Evolutionary conservation across 1,140 invertebrate genomes (phyloP).

Genomic region (Pachypsylla venusta): DNA sequence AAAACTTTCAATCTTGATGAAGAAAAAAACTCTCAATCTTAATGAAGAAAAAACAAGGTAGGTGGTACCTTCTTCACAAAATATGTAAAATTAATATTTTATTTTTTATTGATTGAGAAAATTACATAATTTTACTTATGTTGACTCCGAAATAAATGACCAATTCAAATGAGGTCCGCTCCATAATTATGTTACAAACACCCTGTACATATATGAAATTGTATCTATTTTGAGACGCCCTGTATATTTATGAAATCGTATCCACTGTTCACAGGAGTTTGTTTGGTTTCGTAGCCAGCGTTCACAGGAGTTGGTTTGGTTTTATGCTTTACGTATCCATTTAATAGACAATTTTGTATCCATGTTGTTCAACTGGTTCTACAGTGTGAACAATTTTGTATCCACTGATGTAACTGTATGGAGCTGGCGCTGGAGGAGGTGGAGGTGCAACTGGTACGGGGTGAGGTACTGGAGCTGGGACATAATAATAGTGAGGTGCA

Average conservation of each 20-base stretch:
- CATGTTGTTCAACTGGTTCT: slow-evolving; percentile 34
- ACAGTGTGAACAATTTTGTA: slow-evolving; percentile 30
- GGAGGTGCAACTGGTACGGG: slow-evolving; percentile 15
- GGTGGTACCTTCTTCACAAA: too few species aligned
- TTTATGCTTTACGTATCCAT: not conserved
- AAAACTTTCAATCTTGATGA: too few species aligned
- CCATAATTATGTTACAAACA: not conserved
- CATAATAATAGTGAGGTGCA: slow-evolving; percentile 10
- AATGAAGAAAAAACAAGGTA: too few species aligned
- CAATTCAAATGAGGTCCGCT: not conserved
- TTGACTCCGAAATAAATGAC: too few species aligned
- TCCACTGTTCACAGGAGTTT: not conserved
- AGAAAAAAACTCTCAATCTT: too few species aligned
- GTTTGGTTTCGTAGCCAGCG: not conserved
- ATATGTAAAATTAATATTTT: too few species aligned
- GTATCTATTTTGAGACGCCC: not conserved
- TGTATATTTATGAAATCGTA: not conserved
- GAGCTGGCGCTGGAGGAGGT: slow-evolving; percentile 25
- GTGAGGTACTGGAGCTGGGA: slow-evolving; percentile 16
- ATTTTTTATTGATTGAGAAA: too few species aligned
- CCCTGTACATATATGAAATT: not conserved
- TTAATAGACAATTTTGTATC: slow-evolving; percentile 29
- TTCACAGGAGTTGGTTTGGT: not conserved
- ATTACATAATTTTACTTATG: too few species aligned
- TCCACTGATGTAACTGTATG: slow-evolving; percentile 28